Evolutionary conservation across 2,888 invertebrate genomes (phyloP), one percentile per base, ranked within the genome.

Genomic region (Lepidocyrtinus sp.): DNA sequence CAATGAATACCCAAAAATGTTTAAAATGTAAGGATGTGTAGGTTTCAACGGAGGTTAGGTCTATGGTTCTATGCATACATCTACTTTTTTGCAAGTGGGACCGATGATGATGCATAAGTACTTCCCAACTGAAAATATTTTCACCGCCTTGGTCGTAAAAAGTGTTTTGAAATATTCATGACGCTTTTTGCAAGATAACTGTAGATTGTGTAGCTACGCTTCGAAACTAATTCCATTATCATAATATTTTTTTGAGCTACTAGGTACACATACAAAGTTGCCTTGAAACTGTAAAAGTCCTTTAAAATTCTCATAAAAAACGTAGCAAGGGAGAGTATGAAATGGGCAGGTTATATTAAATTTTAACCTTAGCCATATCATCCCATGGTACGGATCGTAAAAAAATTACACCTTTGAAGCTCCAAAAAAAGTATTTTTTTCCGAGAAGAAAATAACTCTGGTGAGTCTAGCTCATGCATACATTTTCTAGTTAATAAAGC

Each of bases 161-260:
- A 59, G 68, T 19, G 72, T 68, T 36, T 69, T 81, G 71, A 81
- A 81, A 72, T 83, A 83, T 83, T 83, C 82, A 83, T 83, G 72
- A 81, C 71, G 82, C 82, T 83, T 83, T 83, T 83, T 83, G 80
- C 74, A 77, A 71, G 80, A 81, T 81, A 75, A 36, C 36, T 36
- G 36, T 36, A 81, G 46, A n/a, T n/a, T 64, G 65, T 74, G 24
- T 19, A 45, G 9, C 63, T 68, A n/a, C n/a, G n/a, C n/a, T 67
- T 67, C 27, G 62, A 68, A 55, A 61, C 36, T 50, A 68, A 70
- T 70, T 72, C 70, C 70, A 70, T 76, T 69, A 68, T 21, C 69
- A 75, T 67, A 68, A 64, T 25, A 64, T 27, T 70, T n/a, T n/a
- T n/a, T n/a, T 70, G n/a, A 19, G 36, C 36, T 36, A n/a, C n/a